Base-by-base conservation (phyloP, 2,113 vertebrate genomes). In the Vanacampus margaritifer region DNA sequence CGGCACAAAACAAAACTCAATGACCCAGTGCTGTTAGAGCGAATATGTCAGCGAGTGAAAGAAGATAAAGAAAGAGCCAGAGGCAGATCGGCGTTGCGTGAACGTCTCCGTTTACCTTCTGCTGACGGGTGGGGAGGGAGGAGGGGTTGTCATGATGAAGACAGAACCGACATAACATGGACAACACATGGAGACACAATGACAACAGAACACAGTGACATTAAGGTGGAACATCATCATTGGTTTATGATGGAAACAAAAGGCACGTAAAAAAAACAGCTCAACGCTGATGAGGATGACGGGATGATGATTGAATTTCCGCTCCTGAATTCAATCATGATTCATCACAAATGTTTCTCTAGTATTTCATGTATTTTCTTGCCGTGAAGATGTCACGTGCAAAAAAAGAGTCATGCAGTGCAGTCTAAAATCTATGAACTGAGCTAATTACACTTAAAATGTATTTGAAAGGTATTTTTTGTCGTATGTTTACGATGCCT, bases 41-140 rank as follows among this genome's bases (percentile, higher is more conserved):
- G 56, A 72, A 73, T 35, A 48, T 80, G 24, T 67, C 65, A 71
- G 19, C 68, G 16, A 64, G 64, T 73, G 14, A 75, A 24, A 71
- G 45, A 57, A 71, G 67, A 71, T 61, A 62, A 71, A 81, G 43
- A 56, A 63, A 71, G 54, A 68, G 71, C 78, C 76, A 78, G 54
- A 79, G 78, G 80, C 75, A 41, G 68, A 72, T 70, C 67, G 61
- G 85, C 70, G 71, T 83, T 78, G 64, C 46, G 64, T 51, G 67
- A 82, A 83, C 73, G 60, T 75, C 75, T 70, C 28, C 41, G 67
- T 91, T 92, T 93, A 92, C 92, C 92, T 93, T 92, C 91, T 92
- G 89, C 83, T 84, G 83, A 80, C 78, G 67, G 79, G 82, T 82
- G 21, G 59, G 36, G 60, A 57, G 54, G 54, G 54, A 57, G 26